Base-by-base conservation (phyloP, 2,113 vertebrate genomes). In the Scomber scombrus region DNA sequence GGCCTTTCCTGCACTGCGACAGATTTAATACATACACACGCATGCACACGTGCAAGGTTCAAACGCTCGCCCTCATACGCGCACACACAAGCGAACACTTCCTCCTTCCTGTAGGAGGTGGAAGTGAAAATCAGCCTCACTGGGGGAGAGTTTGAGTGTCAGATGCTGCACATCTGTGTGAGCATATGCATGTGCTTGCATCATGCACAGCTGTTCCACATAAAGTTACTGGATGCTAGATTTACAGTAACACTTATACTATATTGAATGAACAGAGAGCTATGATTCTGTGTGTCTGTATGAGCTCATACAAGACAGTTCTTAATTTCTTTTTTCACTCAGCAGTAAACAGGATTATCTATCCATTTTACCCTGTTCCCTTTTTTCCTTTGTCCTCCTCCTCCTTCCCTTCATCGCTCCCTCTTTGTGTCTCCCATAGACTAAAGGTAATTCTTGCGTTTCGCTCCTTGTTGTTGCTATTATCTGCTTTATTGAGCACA, bases 401-500 rank as follows among this genome's bases (percentile, higher is more conserved):
- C 19, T 21, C 15, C 11, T 11, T 14, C 50, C 13, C 13, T 40
- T 18, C 18, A 12, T 49, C 63, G 14, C 57, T 67, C 58, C 18
- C 62, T 57, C 26, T 19, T 65, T 49, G 26, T 58, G 50, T 75
- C 47, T 51, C 58, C 73, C 10, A 9, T 29, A 64, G 78, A 83
- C 73, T 69, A 72, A 82, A 85, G 78, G 72, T 80, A 85, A 88
- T 88, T 87, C 85, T 74, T 62, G 62, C 2, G 31, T 76, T 74
- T 75, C 34, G 18, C 86, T 84, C 84, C 88, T 85, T 79, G 89
- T 91, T 93, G 85, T 91, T 92, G 78, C 90, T 88, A 92, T 94
- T 92, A 93, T 94, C 88, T 92, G 90, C 90, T 95, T 96, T 95
- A 96, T 94, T 93, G 93, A 95, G 95, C 95, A 94, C 93, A 95